phyloP scores from a whole-genome alignment of 2,888 invertebrate species.

The Cantharis lateralis region DNA sequence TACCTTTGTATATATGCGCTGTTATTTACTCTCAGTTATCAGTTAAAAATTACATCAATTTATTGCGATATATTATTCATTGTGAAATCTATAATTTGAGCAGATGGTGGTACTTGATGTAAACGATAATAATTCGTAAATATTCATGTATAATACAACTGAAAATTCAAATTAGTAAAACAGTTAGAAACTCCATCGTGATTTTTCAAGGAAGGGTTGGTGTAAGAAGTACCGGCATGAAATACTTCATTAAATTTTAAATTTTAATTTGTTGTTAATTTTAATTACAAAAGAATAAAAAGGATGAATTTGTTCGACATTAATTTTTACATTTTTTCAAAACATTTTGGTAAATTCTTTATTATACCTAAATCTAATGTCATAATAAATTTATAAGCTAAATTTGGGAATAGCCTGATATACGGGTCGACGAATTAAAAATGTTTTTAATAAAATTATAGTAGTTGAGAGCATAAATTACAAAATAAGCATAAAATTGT shows the following conservation, averaged over 20 bases:
- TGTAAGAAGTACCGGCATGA: neutral
- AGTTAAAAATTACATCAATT: neutral
- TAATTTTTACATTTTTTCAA: too few species aligned
- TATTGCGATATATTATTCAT: neutral
- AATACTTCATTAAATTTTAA: neutral
- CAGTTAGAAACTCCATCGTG: neutral
- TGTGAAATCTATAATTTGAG: neutral
- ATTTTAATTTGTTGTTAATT: neutral
- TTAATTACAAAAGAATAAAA: too few species aligned
- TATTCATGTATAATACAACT: neutral
- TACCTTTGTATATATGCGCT: neutral
- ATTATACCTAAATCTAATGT: too few species aligned
- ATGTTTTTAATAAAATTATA: too few species aligned
- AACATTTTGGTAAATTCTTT: too few species aligned
- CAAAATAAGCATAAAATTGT: too few species aligned
- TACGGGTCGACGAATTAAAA: too few species aligned
- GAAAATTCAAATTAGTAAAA: too few species aligned
- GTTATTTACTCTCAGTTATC: neutral
- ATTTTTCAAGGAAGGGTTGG: neutral
- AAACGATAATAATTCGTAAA: neutral
- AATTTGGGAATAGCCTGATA: too few species aligned
- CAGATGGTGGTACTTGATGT: neutral
- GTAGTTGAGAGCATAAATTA: too few species aligned
- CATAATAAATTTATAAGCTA: too few species aligned
- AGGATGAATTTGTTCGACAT: too few species aligned